These are phyloP conservation scores for Dilophus febrilis DNA, from an alignment of 2,888 invertebrate genomes.

Conservation along the genomic window DNA sequence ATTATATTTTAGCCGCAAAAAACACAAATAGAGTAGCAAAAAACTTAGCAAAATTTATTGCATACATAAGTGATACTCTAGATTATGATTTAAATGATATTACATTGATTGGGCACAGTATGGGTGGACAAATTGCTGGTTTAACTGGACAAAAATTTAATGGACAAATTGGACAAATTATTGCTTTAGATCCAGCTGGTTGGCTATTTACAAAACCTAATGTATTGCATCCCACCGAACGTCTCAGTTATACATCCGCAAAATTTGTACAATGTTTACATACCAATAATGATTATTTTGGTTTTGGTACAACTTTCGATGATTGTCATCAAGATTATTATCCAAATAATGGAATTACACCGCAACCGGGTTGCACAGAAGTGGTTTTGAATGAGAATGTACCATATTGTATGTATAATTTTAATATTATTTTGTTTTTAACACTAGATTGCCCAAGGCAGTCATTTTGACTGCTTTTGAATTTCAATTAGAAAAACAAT, in stretches of 20 bases:
- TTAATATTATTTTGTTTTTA: neutral
- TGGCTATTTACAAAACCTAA: constrained; percentile 4
- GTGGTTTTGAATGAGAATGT: neutral
- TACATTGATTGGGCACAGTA: constrained; percentile 1
- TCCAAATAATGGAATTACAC: constrained; percentile 6
- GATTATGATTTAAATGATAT: neutral
- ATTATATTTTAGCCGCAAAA: neutral
- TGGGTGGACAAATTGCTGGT: constrained; percentile 3
- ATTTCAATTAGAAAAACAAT: too few species aligned
- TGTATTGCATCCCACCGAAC: neutral
- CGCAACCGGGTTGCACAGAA: constrained; percentile 6
- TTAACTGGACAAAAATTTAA: neutral
- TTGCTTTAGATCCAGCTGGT: constrained; percentile 7
- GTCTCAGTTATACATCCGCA: constrained; percentile 3
- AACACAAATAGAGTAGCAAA: constrained; percentile 2
- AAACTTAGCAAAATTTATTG: neutral
- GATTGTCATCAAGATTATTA: constrained; percentile 7
- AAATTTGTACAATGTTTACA: constrained; percentile 6
- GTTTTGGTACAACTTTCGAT: neutral
- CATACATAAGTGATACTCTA: neutral
- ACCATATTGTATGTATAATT: neutral
- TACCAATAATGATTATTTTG: constrained; percentile 2
- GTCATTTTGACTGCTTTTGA: too few species aligned
- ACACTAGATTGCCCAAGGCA: too few species aligned
- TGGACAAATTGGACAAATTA: neutral